Evolutionary conservation across 2,113 vertebrate genomes (phyloP).

Genomic region (Narcine bancroftii): DNA sequence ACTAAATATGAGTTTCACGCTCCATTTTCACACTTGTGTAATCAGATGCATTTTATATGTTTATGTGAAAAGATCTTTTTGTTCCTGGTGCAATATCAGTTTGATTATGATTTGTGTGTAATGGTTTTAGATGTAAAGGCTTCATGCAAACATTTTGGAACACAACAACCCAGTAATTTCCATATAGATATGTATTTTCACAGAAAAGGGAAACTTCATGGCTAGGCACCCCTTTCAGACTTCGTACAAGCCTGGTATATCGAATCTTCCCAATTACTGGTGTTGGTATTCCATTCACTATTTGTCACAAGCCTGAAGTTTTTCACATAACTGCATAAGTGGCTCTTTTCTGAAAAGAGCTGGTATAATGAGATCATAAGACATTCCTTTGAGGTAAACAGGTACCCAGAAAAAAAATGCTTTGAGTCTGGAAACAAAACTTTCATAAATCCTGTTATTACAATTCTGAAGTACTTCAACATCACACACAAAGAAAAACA

Average conservation of each 20-base stretch:
- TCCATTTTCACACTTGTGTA: background rate
- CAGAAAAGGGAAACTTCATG: background rate
- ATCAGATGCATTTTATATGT: background rate
- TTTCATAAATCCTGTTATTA: background rate
- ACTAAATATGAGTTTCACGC: background rate
- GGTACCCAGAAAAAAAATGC: background rate
- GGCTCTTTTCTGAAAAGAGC: background rate
- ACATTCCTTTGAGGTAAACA: background rate
- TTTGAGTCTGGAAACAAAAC: background rate
- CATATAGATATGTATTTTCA: background rate
- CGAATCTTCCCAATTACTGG: background rate
- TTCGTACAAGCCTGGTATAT: background rate
- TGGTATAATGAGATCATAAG: background rate
- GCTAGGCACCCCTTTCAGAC: no score
- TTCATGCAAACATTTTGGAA: background rate
- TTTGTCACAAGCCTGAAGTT: background rate
- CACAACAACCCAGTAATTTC: no score
- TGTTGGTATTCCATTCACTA: background rate
- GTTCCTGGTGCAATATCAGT: background rate
- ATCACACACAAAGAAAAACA: background rate
- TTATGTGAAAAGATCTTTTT: background rate
- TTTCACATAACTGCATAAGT: background rate
- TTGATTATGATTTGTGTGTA: background rate
- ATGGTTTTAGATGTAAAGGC: background rate
- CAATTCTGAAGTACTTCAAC: background rate